A percentile compares a stretch with the other conserved stretches of the same genome.
Evolutionary conservation across 2,888 invertebrate species (phyloP).

Genomic region (Meliscaeva auricollis): DNA sequence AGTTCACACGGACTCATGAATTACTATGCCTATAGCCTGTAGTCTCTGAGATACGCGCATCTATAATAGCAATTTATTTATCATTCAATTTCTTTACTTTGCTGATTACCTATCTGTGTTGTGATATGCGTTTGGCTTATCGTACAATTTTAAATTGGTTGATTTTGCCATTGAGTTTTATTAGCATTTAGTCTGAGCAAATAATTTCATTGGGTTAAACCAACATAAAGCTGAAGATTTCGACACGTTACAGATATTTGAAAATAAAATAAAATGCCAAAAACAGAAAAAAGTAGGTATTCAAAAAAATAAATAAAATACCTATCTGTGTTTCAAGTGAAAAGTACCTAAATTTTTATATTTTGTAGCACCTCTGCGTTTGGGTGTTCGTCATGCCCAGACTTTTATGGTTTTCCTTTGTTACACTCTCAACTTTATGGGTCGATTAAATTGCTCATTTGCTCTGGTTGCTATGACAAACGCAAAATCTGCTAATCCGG

Average conservation of each 20-base stretch:
- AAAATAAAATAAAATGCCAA: no score
- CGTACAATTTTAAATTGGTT: not conserved
- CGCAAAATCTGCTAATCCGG: constrained; percentile 81
- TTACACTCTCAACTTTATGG: constrained; percentile 86
- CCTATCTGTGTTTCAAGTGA: not conserved
- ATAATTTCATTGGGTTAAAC: not conserved
- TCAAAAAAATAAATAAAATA: not conserved
- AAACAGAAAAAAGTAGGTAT: not conserved
- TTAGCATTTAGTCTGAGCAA: not conserved
- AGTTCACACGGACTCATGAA: no score
- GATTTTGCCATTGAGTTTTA: not conserved
- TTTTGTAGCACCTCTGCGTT: not conserved
- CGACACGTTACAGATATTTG: not conserved
- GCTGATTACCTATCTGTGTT: not conserved
- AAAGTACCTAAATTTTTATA: not conserved
- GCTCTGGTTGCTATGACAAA: constrained; percentile 89
- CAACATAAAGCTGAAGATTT: not conserved
- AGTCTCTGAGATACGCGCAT: no score
- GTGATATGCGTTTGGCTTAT: not conserved
- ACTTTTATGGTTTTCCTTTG: constrained; percentile 85
- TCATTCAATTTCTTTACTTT: no score
- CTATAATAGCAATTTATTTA: no score
- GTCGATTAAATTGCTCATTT: constrained; percentile 88
- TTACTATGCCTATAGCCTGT: no score
- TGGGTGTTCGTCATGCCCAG: constrained; percentile 86